These are phyloP conservation scores for Conomelus anceps DNA, from an alignment of 2,888 invertebrate genomes.

Conservation along the genomic window DNA sequence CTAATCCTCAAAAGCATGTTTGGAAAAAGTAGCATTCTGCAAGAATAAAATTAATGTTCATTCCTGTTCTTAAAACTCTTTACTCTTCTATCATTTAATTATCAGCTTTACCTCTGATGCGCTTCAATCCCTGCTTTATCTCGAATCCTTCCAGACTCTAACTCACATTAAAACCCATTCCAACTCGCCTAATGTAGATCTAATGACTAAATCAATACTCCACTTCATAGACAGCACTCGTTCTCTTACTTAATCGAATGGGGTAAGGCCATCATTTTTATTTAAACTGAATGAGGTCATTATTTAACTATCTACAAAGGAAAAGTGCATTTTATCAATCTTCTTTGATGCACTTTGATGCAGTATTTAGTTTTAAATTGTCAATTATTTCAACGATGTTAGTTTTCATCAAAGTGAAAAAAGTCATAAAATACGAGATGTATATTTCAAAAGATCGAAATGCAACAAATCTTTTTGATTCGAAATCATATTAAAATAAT, in stretches of 20 bases:
- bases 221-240: neutral
- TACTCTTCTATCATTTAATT: neutral
- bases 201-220: constrained; percentile 8
- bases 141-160: neutral
- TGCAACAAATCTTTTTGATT: too few species aligned
- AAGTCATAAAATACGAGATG: too few species aligned
- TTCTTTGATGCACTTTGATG: neutral
- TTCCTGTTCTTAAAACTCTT: too few species aligned
- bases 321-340: neutral
- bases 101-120: neutral
- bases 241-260: neutral
- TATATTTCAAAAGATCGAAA: too few species aligned
- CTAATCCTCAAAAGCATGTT: too few species aligned
- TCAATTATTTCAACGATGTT: too few species aligned
- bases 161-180: neutral
- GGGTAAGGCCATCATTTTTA: neutral
- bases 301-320: neutral
- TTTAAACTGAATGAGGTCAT: neutral
- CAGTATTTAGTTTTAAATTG: neutral
- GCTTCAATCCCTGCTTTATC: neutral
- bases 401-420: too few species aligned
- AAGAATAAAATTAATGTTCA: too few species aligned
- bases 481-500: too few species aligned
- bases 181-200: neutral
- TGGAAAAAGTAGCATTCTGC: too few species aligned